Conservation (phyloP, 2,888 invertebrate species). For the Ormyrus nitidulus region DNA sequence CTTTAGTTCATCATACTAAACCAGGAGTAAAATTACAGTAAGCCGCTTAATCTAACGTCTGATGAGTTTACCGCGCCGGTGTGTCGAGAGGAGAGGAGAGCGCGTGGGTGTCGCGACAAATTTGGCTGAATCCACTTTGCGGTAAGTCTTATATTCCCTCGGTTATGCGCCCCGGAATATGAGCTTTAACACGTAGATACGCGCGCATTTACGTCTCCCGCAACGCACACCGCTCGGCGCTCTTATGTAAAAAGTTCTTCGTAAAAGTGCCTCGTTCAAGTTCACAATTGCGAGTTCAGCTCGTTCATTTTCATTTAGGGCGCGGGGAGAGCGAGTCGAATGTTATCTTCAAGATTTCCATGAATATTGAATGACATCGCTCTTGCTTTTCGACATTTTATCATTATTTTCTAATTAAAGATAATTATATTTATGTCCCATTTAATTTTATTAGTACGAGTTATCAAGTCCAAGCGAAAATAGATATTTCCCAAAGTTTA, state of each 20-base stretch:
- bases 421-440: too few species aligned
- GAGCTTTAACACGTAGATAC: background rate
- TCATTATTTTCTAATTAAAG: background rate
- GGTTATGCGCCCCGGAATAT: slow-evolving; percentile 15
- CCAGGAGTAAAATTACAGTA: slow-evolving; percentile 53
- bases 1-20: slow-evolving; percentile 47
- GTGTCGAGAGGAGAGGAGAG: slow-evolving; percentile 12
- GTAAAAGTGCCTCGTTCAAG: slow-evolving; percentile 7
- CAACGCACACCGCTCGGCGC: background rate
- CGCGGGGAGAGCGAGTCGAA: background rate
- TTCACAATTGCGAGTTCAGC: slow-evolving; percentile 10
- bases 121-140: slow-evolving; percentile 52
- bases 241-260: slow-evolving; percentile 39
- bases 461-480: too few species aligned
- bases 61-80: slow-evolving; percentile 51
- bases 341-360: background rate
- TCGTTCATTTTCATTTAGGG: slow-evolving; percentile 10
- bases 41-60: slow-evolving; percentile 54
- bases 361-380: slow-evolving; percentile 22
- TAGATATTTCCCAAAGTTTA: too few species aligned
- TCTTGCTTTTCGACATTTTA: background rate
- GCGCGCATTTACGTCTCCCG: background rate
- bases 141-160: slow-evolving; percentile 49
- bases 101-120: slow-evolving; percentile 37
- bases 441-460: too few species aligned